Conservation (phyloP, 2,113 vertebrate genomes). For the Syngnathus floridae region DNA sequence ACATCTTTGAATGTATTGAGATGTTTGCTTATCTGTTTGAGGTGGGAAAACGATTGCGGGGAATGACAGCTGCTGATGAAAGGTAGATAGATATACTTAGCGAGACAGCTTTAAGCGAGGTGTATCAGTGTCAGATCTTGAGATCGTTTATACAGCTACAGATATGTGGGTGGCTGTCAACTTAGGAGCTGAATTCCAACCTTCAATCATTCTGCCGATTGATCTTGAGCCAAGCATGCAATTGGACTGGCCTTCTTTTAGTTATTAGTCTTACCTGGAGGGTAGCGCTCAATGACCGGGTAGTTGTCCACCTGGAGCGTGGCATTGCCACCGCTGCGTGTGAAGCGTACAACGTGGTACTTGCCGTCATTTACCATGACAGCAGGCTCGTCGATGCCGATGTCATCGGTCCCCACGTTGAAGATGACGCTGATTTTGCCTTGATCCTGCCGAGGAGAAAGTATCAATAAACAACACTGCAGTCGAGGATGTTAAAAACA, state of each 20-base stretch:
- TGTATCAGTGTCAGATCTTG: constrained; percentile 16
- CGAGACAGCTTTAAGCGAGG: constrained; percentile 33
- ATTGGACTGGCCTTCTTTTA: neutral
- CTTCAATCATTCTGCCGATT: neutral
- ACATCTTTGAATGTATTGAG: constrained; percentile 1
- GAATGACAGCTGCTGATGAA: constrained; percentile 39
- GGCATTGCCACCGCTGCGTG: constrained; percentile 91
- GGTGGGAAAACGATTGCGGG: constrained; percentile 25
- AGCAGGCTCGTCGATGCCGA: constrained; percentile 87
- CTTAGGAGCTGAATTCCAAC: constrained; percentile 43
- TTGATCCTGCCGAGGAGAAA: constrained; percentile 73
- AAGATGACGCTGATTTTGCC: constrained; percentile 91
- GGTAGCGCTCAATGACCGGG: constrained; percentile 90
- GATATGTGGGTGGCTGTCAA: constrained; percentile 31
- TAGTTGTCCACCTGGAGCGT: constrained; percentile 96
- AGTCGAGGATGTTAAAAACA: neutral
- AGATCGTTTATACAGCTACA: constrained; percentile 35
- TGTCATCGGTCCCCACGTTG: constrained; percentile 94
- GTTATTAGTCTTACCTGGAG: constrained; percentile 77
- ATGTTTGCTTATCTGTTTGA: constrained; percentile 14
- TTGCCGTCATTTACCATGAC: constrained; percentile 89
- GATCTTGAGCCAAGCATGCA: neutral
- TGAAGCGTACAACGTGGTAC: constrained; percentile 96
- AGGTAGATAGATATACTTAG: constrained; percentile 36
- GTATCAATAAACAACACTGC: neutral